Percentiles rank a stretch among this genome's conserved stretches.
Conservation (phyloP, 2,797 vertebrate species). For the Parauchenoglanis punctatus region DNA sequence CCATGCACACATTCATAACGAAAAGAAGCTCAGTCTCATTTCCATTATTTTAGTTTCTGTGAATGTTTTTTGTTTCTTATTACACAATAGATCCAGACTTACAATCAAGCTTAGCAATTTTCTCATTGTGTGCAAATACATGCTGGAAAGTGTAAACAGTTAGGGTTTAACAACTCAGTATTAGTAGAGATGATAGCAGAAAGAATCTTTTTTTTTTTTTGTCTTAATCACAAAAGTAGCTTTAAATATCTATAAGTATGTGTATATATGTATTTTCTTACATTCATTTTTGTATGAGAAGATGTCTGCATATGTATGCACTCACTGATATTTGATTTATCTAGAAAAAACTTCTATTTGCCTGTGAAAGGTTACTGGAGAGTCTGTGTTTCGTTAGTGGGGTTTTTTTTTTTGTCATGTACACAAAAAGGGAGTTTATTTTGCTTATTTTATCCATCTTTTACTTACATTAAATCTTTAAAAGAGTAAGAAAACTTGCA, state of each 20-base stretch:
- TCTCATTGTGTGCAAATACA: background rate
- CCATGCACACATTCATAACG: background rate
- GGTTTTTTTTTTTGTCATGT: background rate
- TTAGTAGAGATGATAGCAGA: conserved; percentile 3
- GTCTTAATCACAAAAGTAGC: background rate
- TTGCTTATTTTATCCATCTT: too few species aligned
- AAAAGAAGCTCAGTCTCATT: background rate
- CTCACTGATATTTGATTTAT: background rate
- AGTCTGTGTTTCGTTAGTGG: background rate
- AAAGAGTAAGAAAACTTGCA: background rate
- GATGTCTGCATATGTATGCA: background rate
- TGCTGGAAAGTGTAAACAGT: conserved; percentile 5
- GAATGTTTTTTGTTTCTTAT: background rate
- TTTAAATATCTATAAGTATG: background rate
- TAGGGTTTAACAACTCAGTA: conserved; percentile 10
- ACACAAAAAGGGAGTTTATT: conserved; percentile 4
- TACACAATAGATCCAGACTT: conserved; percentile 3
- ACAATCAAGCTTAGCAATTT: conserved; percentile 18
- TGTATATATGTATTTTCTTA: conserved; percentile 19
- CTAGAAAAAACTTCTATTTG: background rate
- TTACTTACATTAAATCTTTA: background rate
- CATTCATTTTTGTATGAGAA: background rate
- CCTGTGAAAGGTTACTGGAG: background rate
- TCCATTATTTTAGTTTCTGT: conserved; percentile 14
- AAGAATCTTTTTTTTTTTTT: background rate